Evolutionary conservation across 2,797 vertebrate species (phyloP), one percentile per base, ranked within the genome.

Genomic region (Myotis daubentonii): DNA sequence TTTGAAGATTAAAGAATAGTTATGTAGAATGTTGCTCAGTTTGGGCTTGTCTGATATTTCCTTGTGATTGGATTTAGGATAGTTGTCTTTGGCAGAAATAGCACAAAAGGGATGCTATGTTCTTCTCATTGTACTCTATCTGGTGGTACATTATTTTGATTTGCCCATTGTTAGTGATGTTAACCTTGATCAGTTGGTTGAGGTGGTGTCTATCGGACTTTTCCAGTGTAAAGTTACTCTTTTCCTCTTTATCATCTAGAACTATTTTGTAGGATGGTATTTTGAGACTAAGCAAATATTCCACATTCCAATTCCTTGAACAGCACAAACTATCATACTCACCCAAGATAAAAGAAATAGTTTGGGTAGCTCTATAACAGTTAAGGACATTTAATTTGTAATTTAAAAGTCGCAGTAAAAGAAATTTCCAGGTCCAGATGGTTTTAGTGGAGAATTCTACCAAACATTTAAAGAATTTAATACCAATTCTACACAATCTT

Each of bases 281-380:
- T 89, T 92, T 89, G 51, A 95, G 68, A 60, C 49, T 83, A 68
- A 76, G 15, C 83, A 70, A 76, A 89, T 68, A 93, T 70, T 76
- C 20, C 5, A 25, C 22, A 65, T 25, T 53, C 33, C 44, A 74
- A 47, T 84, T 82, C 44, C 78, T 65, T 6, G 47, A 79, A 51
- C 23, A 86, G 51, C 47, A 88, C 36, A 55, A 66, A 82, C 47
- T 41, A 82, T 55, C 47, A 75, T 49, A 66, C 33, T 93, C 47
- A 66, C 70, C 17, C 30, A 88, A 75, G 62, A 55, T 55, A 8
- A 93, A 87, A 65, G 20, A 74, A 55, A 57, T 68, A 93, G 55
- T 53, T 66, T 74, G 57, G 30, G 16, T 66, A 74, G 12, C 36
- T 74, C 76, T 88, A 6, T 30, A 74, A 47, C 47, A 41, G 16